Percentiles rank a stretch among this genome's conserved stretches.
These are phyloP conservation scores for Pollachius pollachius DNA, from an alignment of 2,113 vertebrate genomes.

Conservation along the genomic window DNA sequence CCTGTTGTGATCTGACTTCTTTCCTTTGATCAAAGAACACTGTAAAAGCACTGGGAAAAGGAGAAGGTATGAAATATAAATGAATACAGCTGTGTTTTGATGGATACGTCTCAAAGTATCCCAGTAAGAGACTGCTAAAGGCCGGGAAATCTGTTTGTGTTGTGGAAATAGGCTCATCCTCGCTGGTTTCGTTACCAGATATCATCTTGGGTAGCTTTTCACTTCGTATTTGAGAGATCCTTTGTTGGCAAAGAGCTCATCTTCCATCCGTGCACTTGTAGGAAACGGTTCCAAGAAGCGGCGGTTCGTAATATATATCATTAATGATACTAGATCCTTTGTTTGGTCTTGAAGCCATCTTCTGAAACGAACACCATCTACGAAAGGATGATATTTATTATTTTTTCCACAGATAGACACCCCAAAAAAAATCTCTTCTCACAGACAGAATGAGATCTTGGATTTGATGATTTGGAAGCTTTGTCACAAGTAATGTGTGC, in stretches of 20 bases:
- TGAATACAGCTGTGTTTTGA: conserved; percentile 75
- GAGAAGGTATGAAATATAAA: conserved; percentile 78
- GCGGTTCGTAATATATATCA: conserved; percentile 64
- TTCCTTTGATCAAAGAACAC: conserved; percentile 75
- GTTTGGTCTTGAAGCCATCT: conserved; percentile 68
- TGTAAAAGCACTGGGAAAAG: conserved; percentile 74
- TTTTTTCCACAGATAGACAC: conserved; percentile 63
- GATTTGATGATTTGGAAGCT: conserved; percentile 62
- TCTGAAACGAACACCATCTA: conserved; percentile 56
- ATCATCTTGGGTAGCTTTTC: conserved; percentile 66
- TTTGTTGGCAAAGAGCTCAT: conserved; percentile 69
- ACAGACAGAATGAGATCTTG: conserved; percentile 68
- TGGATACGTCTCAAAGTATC: conserved; percentile 75
- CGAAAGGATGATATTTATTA: conserved; percentile 58
- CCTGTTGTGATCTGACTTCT: conserved; percentile 71
- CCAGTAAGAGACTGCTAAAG: conserved; percentile 75
- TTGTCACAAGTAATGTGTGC: conserved; percentile 70
- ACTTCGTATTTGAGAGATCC: conserved; percentile 69
- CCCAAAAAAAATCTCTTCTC: conserved; percentile 46
- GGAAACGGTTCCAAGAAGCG: conserved; percentile 54
- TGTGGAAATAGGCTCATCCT: conserved; percentile 72
- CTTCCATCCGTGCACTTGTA: conserved; percentile 56
- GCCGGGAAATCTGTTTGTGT: conserved; percentile 76
- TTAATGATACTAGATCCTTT: conserved; percentile 68
- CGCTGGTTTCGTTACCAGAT: conserved; percentile 54